Percentiles rank a stretch among this genome's conserved stretches.
Evolutionary conservation across 1,140 invertebrate genomes (phyloP).

Genomic region (Geopemphigus sp.): DNA sequence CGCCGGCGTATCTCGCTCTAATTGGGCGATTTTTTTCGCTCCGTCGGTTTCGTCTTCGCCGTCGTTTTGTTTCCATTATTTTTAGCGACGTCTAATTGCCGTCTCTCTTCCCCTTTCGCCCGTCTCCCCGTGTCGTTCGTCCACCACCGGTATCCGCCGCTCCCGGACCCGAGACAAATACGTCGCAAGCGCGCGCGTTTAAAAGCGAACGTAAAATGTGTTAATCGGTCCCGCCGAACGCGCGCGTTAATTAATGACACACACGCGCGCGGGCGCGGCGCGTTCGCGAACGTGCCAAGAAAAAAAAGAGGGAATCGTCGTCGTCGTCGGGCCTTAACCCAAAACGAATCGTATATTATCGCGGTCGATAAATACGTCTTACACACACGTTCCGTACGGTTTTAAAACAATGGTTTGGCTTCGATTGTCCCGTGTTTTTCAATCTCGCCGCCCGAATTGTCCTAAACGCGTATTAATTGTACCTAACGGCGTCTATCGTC

Average conservation of each 20-base stretch:
- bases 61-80: slow-evolving; percentile 21
- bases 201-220: slow-evolving; percentile 38
- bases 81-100: slow-evolving; percentile 45
- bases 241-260: too few species aligned
- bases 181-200: not conserved
- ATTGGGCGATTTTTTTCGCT: slow-evolving; percentile 29
- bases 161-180: not conserved
- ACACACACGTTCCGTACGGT: too few species aligned
- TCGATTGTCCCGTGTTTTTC: too few species aligned
- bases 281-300: slow-evolving; percentile 24
- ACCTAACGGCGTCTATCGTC: slow-evolving; percentile 18
- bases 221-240: slow-evolving; percentile 18
- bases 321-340: not conserved
- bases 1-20: slow-evolving; percentile 32
- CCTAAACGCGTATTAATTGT: too few species aligned
- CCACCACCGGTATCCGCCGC: too few species aligned
- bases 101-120: not conserved
- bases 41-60: not conserved
- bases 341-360: slow-evolving; percentile 3
- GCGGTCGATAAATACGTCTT: not conserved
- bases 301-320: not conserved
- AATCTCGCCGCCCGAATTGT: too few species aligned
- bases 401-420: too few species aligned
- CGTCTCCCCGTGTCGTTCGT: too few species aligned
- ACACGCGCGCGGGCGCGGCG: too few species aligned